Percentiles rank a stretch among this genome's conserved stretches.
Conservation (phyloP, 2,113 vertebrate species). For the Bufo bufo region DNA sequence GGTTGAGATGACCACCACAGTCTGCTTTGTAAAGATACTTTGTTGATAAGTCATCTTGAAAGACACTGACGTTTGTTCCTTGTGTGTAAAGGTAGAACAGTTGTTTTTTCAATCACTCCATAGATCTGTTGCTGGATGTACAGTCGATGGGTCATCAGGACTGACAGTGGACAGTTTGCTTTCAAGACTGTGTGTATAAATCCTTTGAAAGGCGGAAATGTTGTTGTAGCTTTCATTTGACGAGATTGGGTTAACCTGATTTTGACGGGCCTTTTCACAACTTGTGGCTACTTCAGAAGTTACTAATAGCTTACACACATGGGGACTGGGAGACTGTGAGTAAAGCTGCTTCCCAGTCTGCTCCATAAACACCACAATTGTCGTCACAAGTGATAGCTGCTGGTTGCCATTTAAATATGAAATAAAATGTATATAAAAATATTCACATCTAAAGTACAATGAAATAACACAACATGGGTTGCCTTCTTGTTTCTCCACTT, state of each 20-base stretch:
- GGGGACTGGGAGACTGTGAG: background rate
- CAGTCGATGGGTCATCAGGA: constrained; percentile 41
- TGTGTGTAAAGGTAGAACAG: constrained; percentile 36
- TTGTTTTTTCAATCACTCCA: constrained; percentile 44
- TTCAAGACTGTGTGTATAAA: constrained; percentile 29
- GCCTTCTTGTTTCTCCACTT: background rate
- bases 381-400: background rate
- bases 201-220: constrained; percentile 18
- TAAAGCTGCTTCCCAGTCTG: background rate
- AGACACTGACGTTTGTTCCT: constrained; percentile 38
- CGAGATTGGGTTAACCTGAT: constrained; percentile 1
- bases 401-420: background rate
- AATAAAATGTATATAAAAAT: background rate
- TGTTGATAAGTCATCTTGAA: constrained; percentile 46
- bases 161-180: background rate
- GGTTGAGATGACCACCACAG: constrained; percentile 21
- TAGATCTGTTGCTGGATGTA: constrained; percentile 7
- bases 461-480: too few relatives aligned
- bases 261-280: constrained; percentile 8
- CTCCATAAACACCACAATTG: background rate
- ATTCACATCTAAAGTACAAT: background rate
- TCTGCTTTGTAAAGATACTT: constrained; percentile 23
- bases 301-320: constrained; percentile 37
- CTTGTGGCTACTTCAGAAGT: constrained; percentile 42
- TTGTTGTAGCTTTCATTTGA: constrained; percentile 39